Base-by-base conservation (phyloP, 2,797 vertebrate species). In the Lacerta bilineata region DNA sequence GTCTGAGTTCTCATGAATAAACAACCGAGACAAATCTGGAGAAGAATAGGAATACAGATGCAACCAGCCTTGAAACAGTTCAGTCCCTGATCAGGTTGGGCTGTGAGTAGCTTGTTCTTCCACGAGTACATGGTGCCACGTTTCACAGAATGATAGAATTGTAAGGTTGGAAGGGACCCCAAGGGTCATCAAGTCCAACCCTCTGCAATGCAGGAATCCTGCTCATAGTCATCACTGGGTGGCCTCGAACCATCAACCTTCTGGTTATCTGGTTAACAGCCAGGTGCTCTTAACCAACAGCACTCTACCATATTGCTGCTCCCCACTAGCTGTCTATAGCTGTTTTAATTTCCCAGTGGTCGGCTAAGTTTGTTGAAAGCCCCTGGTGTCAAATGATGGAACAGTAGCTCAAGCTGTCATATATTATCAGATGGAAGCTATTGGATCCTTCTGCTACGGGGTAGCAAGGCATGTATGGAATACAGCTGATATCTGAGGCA, bases 391-490 rank as follows among this genome's bases (percentile, higher is more conserved):
- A 61, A 20, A 29, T 25, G 50, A 84, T 41, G 75, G 50, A 78
- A 87, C 33, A 80, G 89, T 68, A 77, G 89, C 36, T 84, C 71
- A 69, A 29, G 69, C 43, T 81, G 82, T 81, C 61, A 61, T 27
- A n/a, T 55, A 46, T 78, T 87, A 90, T 87, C 89, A 81, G 86
- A 83, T 29, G 76, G 68, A 84, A 43, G 77, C 36, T 29, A 77
- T 23, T n/a, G 17, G 39, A 18, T 77, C n/a, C 43, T 78, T 80
- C 36, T 39, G 80, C 50, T n/a, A 64, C 25, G 23, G 59, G 76
- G 66, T 68, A 80, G 59, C 43, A 76, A 87, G 82, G 76, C 86
- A 84, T 84, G 76, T 80, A 20, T 66, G 68, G 82, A 80, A 87
- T 66, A 87, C 41, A 46, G 77, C 77, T 64, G 82, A 83, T 85